A percentile compares a stretch with the other conserved stretches of the same genome.
Conservation (phyloP, 2,797 vertebrate genomes). For the Nannoperca australis region DNA sequence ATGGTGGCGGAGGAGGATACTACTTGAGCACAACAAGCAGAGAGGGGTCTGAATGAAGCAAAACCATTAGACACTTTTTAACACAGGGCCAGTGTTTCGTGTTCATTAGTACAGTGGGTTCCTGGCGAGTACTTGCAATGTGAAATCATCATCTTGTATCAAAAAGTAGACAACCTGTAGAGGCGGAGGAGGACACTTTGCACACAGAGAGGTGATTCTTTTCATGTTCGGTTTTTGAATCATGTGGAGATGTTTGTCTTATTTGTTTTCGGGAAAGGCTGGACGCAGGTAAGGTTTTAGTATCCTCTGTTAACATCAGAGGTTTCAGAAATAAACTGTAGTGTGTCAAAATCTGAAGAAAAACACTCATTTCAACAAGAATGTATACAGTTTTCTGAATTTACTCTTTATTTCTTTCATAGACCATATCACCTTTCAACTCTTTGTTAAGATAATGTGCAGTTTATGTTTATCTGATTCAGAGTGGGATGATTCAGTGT, state of each 20-base stretch:
- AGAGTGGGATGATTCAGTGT: background rate
- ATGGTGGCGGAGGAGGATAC: constrained; percentile 55
- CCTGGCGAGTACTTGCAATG: constrained; percentile 16
- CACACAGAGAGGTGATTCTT: background rate
- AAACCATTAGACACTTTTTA: constrained; percentile 64
- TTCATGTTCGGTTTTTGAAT: background rate
- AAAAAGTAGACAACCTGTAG: constrained; percentile 51
- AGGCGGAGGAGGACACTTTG: background rate
- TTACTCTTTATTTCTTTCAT: background rate
- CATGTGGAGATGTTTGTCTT: background rate
- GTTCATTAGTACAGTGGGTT: constrained; percentile 53
- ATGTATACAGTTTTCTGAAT: background rate
- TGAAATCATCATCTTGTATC: constrained; percentile 36
- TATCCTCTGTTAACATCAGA: background rate
- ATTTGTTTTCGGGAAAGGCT: background rate
- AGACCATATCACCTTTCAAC: background rate
- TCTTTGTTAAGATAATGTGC: background rate
- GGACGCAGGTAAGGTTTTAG: background rate
- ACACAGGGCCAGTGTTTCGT: constrained; percentile 37
- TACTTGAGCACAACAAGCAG: constrained; percentile 67
- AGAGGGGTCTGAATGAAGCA: constrained; percentile 66
- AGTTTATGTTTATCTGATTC: background rate
- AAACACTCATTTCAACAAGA: background rate
- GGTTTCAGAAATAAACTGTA: background rate
- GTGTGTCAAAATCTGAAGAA: background rate